Evolutionary conservation across 1,140 invertebrate genomes (phyloP), one percentile per base, ranked within the genome.

Genomic region (Drosophila teissieri): DNA sequence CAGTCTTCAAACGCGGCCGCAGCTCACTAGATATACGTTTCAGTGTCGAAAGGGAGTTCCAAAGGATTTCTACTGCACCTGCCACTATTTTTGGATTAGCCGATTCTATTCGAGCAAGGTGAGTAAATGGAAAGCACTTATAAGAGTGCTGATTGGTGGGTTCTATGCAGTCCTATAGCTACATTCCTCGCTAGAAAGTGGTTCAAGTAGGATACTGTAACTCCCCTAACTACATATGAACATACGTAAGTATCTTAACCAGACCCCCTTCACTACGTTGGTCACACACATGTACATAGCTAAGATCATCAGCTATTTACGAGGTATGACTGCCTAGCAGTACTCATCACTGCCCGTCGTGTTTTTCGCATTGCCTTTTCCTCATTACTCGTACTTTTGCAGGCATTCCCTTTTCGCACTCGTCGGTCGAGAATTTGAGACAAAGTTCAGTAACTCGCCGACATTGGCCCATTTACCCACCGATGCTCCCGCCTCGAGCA

Each of bases 391-490:
- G 24, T 24, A 24, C 24, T 48, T 56, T 48, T 39, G 27, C 70
- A 36, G 19, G 51, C 39, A 39, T 57, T 76, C 37, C 36, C 48
- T 37, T 39, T 31, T 54, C 31, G 48, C 12, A 10, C 14, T 44
- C 19, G 49, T 36, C 42, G 53, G 17, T 54, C 40, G 53, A 42
- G 49, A 65, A 65, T 58, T 58, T 51, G 42, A 62, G 53, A 53
- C 40, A 48, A 63, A 75, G 82, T 88, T 76, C 63, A 88, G 77
- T 77, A 76, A 73, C 69, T 69, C 40, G 15, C 57, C 78, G 72
- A 52, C 82, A 86, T 88, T 88, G 83, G 88, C 83, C 73, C 58
- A 83, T 65, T 79, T 88, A 60, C 22, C 51, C 53, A 51, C 37
- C 61, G 53, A 65, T 42, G 51, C 53, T 64, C 40, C 53, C 40